Base-by-base conservation (phyloP, 1,140 invertebrate species). In the Caerostris extrusa region DNA sequence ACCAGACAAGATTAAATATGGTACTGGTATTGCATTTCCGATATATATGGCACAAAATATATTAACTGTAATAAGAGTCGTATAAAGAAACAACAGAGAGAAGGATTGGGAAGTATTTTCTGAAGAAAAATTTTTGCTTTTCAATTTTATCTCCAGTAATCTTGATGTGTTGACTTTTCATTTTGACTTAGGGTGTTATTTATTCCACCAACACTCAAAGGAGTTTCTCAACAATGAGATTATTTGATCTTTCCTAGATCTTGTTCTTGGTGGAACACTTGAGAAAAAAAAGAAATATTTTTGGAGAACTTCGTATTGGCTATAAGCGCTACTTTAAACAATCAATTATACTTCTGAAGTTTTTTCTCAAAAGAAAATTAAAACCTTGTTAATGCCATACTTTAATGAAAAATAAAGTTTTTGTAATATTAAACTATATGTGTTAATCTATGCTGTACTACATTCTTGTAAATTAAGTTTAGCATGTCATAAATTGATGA, bases 121-220 rank as follows among this genome's bases (percentile, higher is more conserved):
- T 12, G 17, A 67, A 12, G 61, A 67, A 67, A 67, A n/a, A 67
- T 14, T 17, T 5, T 17, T 67, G 14, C 61, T 67, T 67, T 67
- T 67, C 61, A 67, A 67, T 67, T 67, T 67, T 67, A 67, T 67
- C 14, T 67, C 61, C 14, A 67, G 61, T 67, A 67, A 67, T 67
- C 61, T n/a, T 67, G 14, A 67, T 67, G 34, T 67, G 61, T 67
- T 67, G 61, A 67, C 61, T 67, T 67, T 67, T 67, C 61, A 67
- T 67, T 67, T 67, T 67, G 61, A 67, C 61, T 67, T 14, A 67
- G 61, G 61, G 61, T 67, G 61, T 67, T 67, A 67, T 67, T 67
- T 67, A 67, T 67, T 67, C 17, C 61, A n/a, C 61, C 17, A 67
- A 34, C n/a, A 14, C 61, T 67, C 17, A n/a, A n/a, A 67, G 61